Evolutionary conservation across 2,113 vertebrate species (phyloP).

Genomic region (western clawed frog (Xenopus tropicalis)): DNA sequence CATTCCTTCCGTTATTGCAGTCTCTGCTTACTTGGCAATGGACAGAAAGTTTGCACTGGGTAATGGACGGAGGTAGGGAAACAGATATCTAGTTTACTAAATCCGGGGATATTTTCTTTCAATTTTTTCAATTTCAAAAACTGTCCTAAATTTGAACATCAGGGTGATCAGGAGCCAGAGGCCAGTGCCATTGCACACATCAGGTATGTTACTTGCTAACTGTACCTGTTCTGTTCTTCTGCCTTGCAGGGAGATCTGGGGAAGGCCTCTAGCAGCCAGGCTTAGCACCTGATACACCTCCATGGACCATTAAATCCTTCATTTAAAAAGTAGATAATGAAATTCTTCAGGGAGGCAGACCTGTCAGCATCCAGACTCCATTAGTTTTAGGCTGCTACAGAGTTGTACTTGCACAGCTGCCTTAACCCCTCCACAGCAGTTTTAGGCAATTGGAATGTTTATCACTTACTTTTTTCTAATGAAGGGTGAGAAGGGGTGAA

Average conservation of each 20-base stretch:
- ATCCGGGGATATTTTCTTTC: neutral
- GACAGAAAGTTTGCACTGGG: no score
- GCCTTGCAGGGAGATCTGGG: slow-evolving; percentile 19
- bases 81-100: no score
- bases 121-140: slow-evolving; percentile 17
- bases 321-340: slow-evolving; percentile 29
- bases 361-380: slow-evolving; percentile 4
- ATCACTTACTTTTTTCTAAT: neutral
- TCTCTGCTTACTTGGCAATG: no score
- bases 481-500: neutral
- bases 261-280: slow-evolving; percentile 13
- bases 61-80: no score
- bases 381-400: slow-evolving; percentile 4
- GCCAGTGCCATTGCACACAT: slow-evolving; percentile 1
- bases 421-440: neutral
- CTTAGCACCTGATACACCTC: slow-evolving; percentile 30
- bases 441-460: neutral
- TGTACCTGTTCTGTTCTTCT: slow-evolving; percentile 15
- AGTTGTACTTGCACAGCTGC: slow-evolving; percentile 1
- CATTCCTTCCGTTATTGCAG: no score
- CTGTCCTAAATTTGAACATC: slow-evolving; percentile 21
- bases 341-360: slow-evolving; percentile 15
- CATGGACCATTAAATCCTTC: slow-evolving; percentile 25
- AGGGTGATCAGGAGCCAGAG: slow-evolving; percentile 5
- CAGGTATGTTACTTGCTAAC: neutral